A percentile compares a stretch with the other conserved stretches of the same genome.
These are phyloP conservation scores for Argyresthia goedartella DNA, from an alignment of 2,888 invertebrate genomes.

Conservation along the genomic window DNA sequence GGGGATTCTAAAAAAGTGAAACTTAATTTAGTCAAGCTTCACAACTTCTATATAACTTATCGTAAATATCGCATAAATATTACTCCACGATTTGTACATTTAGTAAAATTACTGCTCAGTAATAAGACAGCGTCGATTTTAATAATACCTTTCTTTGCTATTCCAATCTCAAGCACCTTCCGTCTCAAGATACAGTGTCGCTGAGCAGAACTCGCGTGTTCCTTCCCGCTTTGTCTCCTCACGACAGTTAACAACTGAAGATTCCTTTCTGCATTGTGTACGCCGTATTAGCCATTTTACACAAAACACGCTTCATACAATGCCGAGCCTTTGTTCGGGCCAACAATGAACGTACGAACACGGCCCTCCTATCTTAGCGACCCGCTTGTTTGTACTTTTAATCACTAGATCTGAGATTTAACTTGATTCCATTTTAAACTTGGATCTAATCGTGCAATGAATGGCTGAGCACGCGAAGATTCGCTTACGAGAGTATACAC, in stretches of 20 bases:
- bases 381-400: conserved; percentile 47
- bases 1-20: no score
- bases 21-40: no score
- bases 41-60: no score
- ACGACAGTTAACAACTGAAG: background rate
- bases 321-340: conserved; percentile 37
- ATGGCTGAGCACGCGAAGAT: no score
- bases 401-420: conserved; percentile 19
- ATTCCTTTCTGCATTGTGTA: background rate
- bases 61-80: no score
- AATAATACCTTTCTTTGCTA: no score
- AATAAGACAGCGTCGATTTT: background rate
- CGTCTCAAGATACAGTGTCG: background rate
- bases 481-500: no score
- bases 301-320: conserved; percentile 51
- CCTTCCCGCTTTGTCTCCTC: background rate
- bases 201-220: no score
- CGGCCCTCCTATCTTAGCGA: conserved; percentile 13
- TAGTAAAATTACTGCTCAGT: no score
- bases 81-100: no score
- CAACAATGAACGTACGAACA: conserved; percentile 45
- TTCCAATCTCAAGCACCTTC: background rate
- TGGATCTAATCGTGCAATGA: background rate
- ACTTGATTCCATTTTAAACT: background rate
- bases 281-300: conserved; percentile 40